Conservation (phyloP, 2,113 vertebrate species). For the Pipra filicauda region DNA sequence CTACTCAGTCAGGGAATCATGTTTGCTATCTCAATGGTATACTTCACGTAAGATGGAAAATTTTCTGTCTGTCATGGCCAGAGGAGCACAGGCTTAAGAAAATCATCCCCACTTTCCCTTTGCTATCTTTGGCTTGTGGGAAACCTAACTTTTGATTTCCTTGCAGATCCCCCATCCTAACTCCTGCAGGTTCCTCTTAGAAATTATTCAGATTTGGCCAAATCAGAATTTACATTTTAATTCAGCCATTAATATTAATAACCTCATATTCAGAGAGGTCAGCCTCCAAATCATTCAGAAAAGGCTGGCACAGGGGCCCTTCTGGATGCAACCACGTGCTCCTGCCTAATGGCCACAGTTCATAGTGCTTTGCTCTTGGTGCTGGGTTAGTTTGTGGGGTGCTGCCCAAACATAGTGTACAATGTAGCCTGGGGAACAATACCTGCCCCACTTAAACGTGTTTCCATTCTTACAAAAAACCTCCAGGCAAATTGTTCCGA, state of each 20-base stretch:
- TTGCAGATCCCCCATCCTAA: neutral
- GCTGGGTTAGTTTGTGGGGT: neutral
- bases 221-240: neutral
- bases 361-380: neutral
- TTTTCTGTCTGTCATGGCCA: neutral
- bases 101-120: neutral
- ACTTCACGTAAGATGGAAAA: neutral
- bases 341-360: neutral
- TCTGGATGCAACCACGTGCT: neutral
- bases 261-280: neutral
- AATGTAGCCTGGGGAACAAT: neutral
- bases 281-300: neutral
- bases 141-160: neutral
- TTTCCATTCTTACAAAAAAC: neutral
- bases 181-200: neutral
- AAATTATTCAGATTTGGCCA: neutral
- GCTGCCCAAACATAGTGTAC: fast-evolving
- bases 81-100: neutral
- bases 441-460: neutral
- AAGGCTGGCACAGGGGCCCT: fast-evolving
- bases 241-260: neutral
- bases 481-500: neutral
- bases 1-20: neutral
- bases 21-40: neutral
- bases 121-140: neutral